These are phyloP conservation scores for Steinernema khuongi DNA, from an alignment of 1,140 invertebrate genomes.

Conservation along the genomic window DNA sequence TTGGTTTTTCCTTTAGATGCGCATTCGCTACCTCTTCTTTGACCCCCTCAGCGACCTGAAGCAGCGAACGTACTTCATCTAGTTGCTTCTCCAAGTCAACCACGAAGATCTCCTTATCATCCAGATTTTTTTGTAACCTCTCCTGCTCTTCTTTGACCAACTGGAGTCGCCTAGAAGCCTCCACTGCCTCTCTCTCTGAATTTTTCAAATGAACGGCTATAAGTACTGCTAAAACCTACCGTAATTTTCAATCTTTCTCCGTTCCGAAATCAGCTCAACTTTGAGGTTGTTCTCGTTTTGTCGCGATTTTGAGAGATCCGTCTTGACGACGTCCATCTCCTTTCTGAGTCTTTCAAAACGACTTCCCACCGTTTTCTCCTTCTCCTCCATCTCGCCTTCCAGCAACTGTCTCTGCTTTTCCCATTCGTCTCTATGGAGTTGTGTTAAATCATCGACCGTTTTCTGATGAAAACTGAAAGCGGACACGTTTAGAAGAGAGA, in stretches of 20 bases:
- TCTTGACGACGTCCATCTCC: background rate
- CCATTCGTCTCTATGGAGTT: background rate
- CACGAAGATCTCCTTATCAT: constrained; percentile 3
- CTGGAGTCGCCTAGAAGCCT: background rate
- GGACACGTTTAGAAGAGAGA: background rate
- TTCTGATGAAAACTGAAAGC: constrained; percentile 7
- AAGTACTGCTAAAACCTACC: background rate
- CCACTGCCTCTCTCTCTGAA: background rate
- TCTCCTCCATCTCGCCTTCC: background rate
- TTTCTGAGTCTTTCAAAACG: background rate
- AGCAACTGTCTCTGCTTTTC: background rate
- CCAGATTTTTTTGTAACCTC: background rate
- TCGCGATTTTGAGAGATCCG: background rate
- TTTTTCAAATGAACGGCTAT: background rate
- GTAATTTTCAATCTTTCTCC: background rate
- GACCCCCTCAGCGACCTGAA: background rate
- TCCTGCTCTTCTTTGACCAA: background rate
- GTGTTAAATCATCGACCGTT: constrained; percentile 3
- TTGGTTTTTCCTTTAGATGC: too few relatives aligned
- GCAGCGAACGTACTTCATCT: background rate
- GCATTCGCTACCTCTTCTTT: background rate
- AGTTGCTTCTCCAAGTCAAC: constrained; percentile 1
- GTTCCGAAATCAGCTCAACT: background rate
- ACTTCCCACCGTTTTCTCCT: background rate
- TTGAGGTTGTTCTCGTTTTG: background rate